These are phyloP conservation scores for Actinostola sp. DNA, from an alignment of 92 coral and sea anemone species.

Conservation along the genomic window DNA sequence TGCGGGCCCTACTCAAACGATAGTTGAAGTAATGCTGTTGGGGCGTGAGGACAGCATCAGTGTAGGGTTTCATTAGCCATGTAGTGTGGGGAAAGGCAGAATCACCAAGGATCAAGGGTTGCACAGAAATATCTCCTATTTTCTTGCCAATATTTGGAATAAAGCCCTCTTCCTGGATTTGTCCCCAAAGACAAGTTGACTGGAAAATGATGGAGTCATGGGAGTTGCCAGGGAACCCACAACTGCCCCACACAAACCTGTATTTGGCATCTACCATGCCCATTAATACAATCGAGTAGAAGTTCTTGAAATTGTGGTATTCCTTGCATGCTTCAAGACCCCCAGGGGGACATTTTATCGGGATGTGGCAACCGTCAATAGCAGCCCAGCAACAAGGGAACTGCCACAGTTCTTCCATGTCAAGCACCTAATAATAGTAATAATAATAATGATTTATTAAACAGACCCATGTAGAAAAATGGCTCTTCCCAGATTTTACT, in stretches of 20 bases:
- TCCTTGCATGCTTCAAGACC: constrained; percentile 57
- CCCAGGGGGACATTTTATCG: constrained; percentile 71
- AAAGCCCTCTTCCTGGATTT: too few relatives aligned
- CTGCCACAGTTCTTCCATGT: too few relatives aligned
- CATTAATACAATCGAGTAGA: constrained; percentile 63
- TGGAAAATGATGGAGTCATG: constrained; percentile 62
- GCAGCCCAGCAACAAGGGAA: too few relatives aligned
- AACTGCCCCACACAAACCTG: constrained; percentile 67
- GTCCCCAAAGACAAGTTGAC: constrained; percentile 62
- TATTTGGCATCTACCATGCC: constrained; percentile 63
- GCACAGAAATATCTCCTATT: too few relatives aligned
- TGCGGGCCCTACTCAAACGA: constrained; percentile 13
- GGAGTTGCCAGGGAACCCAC: constrained; percentile 71
- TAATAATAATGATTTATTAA: too few relatives aligned
- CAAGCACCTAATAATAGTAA: too few relatives aligned
- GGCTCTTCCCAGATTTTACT: too few relatives aligned
- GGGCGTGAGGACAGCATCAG: neutral
- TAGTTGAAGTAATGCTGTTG: constrained; percentile 23
- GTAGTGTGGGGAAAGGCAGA: constrained; percentile 24
- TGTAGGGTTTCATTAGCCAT: constrained; percentile 34
- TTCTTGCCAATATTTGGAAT: too few relatives aligned
- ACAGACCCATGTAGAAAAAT: too few relatives aligned
- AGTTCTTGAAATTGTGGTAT: constrained; percentile 63
- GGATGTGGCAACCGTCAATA: too few relatives aligned
- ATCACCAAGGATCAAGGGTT: constrained; percentile 21